These are phyloP conservation scores for Eidolon helvum DNA, from an alignment of 2,113 vertebrate genomes.

Conservation along the genomic window DNA sequence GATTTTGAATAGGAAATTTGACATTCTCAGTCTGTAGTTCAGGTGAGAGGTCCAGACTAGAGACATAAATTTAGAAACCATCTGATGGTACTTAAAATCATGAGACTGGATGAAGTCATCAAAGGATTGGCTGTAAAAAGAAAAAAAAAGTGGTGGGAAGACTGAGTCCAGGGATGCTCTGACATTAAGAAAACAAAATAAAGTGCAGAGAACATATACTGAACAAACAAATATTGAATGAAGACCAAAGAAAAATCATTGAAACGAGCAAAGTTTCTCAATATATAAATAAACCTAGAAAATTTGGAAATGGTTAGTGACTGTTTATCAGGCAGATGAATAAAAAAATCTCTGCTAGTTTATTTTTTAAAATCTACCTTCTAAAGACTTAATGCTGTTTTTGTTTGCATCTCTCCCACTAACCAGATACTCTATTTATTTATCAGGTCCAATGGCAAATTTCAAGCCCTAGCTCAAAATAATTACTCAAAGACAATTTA, in stretches of 20 bases:
- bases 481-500: background rate
- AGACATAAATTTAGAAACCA: background rate
- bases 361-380: constrained; percentile 1
- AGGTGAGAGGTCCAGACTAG: background rate
- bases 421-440: background rate
- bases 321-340: background rate
- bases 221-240: constrained; percentile 1
- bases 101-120: background rate
- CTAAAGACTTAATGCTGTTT: constrained; percentile 14
- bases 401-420: constrained; percentile 23
- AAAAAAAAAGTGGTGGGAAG: background rate
- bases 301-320: background rate
- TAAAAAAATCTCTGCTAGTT: background rate
- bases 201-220: background rate
- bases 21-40: background rate
- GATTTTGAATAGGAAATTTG: constrained; percentile 11
- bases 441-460: background rate
- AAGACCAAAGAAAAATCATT: background rate
- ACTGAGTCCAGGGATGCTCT: background rate
- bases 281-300: background rate
- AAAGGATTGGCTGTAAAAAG: background rate
- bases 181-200: constrained; percentile 20
- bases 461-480: background rate
- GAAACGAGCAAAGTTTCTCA: constrained; percentile 29
- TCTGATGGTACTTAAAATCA: background rate